Evolutionary conservation across 2,113 vertebrate genomes (phyloP).

Genomic region (Forbesichthys papilliferus): DNA sequence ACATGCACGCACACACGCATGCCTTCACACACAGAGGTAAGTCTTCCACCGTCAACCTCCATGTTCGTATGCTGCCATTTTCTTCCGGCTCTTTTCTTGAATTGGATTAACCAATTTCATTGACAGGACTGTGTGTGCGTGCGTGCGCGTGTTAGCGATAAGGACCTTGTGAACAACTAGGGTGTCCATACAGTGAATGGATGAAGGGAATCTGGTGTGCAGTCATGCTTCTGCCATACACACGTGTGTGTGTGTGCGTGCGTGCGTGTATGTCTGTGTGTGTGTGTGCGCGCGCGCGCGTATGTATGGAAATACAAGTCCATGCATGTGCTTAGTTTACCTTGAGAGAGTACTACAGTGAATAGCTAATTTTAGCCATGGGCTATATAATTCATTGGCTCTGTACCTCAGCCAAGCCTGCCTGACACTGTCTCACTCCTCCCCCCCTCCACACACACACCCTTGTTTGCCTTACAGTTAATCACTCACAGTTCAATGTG

Average conservation of each 20-base stretch:
- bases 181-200: constrained; percentile 68
- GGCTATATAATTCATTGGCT: too few species aligned
- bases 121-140: constrained; percentile 14
- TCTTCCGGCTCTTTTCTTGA: constrained; percentile 31
- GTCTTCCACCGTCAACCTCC: constrained; percentile 24
- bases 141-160: constrained; percentile 11
- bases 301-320: background rate
- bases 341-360: too few species aligned
- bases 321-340: too few species aligned
- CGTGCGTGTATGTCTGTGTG: constrained; percentile 23
- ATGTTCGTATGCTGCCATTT: constrained; percentile 25
- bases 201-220: background rate
- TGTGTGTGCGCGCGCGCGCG: background rate
- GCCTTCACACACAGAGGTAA: constrained; percentile 6
- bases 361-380: too few species aligned
- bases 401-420: background rate
- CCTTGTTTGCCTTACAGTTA: background rate
- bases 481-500: background rate
- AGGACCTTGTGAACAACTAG: constrained; percentile 47
- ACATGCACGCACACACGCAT: constrained; percentile 14
- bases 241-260: background rate
- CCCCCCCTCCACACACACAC: background rate
- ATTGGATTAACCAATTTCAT: constrained; percentile 31
- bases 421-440: background rate
- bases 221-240: too few species aligned